Evolutionary conservation across 2,113 vertebrate genomes (phyloP), one percentile per base, ranked within the genome.

Genomic region (Platysternon megacephalum): DNA sequence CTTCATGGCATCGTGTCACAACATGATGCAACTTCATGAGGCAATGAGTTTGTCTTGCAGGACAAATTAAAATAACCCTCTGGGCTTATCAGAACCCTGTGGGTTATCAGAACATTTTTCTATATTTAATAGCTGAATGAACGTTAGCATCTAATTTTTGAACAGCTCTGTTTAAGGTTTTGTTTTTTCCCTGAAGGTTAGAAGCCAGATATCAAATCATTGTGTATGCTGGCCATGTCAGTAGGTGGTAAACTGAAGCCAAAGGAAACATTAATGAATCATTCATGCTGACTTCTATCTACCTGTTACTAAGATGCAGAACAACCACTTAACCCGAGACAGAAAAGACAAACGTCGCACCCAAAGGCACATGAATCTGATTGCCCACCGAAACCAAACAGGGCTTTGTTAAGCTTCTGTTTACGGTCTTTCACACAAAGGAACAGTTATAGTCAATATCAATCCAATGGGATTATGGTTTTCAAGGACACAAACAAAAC

Each of bases 201-300:
- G 44, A 49, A 85, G 74, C 65, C 44, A 90, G 82, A 83, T 61
- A 88, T 87, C 65, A 86, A 91, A 90, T 87, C 91, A 93, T 22
- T 32, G 48, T 89, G 79, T 82, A 79, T 92, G 86, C 11, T 88
- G 68, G 53, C 84, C 49, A 11, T 92, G 52, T 90, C 86, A 55
- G 48, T 84, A 89, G 87, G 94, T 52, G 84, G 96, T 95, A 97
- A 95, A 26, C 83, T 9, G 12, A 53, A 72, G 48, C 65, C 51
- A 84, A 55, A 94, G 76, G 51, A 93, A 97, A 76, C 58, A 48
- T 76, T 97, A 92, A 97, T 96, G 91, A 98, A 91, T 97, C 76
- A 93, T 97, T 95, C 90, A 86, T 79, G 51, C 16, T 89, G 79
- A 65, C 76, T 90, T 68, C n/a, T 78, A 7, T 84, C 35, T 90